phyloP scores from a whole-genome alignment of 2,888 invertebrate genomes.

The Altica lythri region DNA sequence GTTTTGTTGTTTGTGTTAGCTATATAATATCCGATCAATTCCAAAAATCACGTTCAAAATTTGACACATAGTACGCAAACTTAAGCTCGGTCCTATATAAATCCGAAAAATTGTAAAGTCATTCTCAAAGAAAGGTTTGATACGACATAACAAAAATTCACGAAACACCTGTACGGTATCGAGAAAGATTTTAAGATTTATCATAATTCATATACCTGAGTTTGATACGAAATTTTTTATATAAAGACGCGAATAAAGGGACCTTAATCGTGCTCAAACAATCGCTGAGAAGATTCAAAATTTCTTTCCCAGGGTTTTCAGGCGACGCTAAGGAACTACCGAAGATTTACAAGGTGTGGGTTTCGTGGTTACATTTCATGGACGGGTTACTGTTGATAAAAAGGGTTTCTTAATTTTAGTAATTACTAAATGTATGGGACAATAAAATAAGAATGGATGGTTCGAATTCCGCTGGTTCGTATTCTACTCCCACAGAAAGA shows the following conservation, averaged over 20 bases:
- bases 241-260: conserved; percentile 45
- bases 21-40: too few relatives aligned
- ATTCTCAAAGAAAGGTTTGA: conserved; percentile 6
- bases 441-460: too few relatives aligned
- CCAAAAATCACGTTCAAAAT: too few relatives aligned
- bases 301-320: conserved; percentile 34
- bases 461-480: too few relatives aligned
- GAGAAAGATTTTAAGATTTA: conserved; percentile 25
- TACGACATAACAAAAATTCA: conserved; percentile 18
- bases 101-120: conserved; percentile 11
- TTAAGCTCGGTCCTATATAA: too few relatives aligned
- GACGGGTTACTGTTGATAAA: conserved; percentile 1
- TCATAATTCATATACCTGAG: conserved; percentile 39
- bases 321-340: conserved; percentile 3
- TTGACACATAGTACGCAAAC: too few relatives aligned
- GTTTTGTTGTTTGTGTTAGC: too few relatives aligned
- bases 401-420: conserved; percentile 7
- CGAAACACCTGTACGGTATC: conserved; percentile 33
- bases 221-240: conserved; percentile 33
- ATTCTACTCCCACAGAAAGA: too few relatives aligned
- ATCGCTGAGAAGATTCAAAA: conserved; percentile 33
- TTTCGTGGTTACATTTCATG: conserved; percentile 5
- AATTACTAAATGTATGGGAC: too few relatives aligned
- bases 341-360: conserved; percentile 10
- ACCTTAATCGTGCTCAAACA: conserved; percentile 37